These are phyloP conservation scores for Trachops cirrhosus DNA, from an alignment of 2,797 vertebrate species.

Conservation along the genomic window DNA sequence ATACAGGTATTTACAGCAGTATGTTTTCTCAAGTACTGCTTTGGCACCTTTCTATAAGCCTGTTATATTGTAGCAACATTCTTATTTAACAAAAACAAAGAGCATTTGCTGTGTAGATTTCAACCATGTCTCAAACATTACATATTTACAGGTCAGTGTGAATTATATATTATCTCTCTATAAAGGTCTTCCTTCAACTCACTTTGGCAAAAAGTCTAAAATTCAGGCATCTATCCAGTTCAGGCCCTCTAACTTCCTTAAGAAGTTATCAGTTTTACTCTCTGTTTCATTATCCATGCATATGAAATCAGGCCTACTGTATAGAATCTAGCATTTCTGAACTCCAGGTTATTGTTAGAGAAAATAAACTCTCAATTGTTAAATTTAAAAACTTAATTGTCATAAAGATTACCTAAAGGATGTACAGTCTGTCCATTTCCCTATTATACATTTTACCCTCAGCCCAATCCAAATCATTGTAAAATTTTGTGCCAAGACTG, in stretches of 20 bases:
- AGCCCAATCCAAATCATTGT: not conserved
- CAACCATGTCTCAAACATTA: constrained; percentile 21
- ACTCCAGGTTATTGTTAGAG: not conserved
- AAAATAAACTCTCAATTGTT: constrained; percentile 19
- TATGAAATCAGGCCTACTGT: constrained; percentile 10
- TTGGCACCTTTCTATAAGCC: constrained; percentile 37
- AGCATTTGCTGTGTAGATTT: constrained; percentile 38
- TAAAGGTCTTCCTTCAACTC: constrained; percentile 26
- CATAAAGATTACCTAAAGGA: not conserved
- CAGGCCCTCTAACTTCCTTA: not conserved
- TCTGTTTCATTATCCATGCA: not conserved
- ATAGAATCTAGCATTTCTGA: not conserved
- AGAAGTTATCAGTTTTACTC: not conserved
- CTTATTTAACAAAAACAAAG: constrained; percentile 50
- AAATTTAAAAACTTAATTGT: not conserved
- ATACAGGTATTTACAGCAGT: constrained; percentile 36
- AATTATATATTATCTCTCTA: not conserved
- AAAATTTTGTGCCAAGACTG: not conserved
- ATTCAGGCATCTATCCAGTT: constrained; percentile 1
- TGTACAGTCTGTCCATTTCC: not conserved
- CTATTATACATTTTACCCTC: not conserved
- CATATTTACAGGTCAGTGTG: not conserved
- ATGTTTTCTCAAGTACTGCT: constrained; percentile 39
- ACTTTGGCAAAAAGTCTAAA: constrained; percentile 25
- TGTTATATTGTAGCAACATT: constrained; percentile 15